Conservation (phyloP, 92 coral and sea anemone species). For the Epizoanthus illoricatus region DNA sequence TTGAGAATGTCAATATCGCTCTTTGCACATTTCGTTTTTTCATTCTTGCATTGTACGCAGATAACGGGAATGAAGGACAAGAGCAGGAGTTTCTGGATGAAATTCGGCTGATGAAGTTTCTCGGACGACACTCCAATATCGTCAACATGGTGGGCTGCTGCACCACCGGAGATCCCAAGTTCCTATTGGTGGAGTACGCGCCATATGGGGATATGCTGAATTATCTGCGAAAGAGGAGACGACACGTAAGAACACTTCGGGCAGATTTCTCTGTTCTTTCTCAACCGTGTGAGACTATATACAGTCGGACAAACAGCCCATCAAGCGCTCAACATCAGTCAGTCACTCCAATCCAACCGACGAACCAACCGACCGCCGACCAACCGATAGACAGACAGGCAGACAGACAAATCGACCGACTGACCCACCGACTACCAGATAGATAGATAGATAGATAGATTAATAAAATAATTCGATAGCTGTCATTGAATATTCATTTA, state of each 20-base stretch:
- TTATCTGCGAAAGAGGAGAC: constrained; percentile 21
- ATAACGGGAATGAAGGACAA: constrained; percentile 14
- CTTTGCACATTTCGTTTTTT: not conserved
- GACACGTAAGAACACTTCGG: not conserved
- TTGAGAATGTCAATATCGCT: not conserved
- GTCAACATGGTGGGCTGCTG: constrained; percentile 23
- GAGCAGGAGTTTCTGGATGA: constrained; percentile 24
- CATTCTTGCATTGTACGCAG: not conserved
- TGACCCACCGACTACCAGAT: no score
- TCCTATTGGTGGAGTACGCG: constrained; percentile 31
- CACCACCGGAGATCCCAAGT: constrained; percentile 29
- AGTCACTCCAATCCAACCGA: no score
- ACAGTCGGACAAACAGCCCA: no score
- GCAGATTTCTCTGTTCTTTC: not conserved
- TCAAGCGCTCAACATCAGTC: no score
- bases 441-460: no score
- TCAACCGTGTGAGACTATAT: no score
- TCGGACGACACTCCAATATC: constrained; percentile 29
- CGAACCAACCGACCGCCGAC: no score
- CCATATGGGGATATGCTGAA: constrained; percentile 20
- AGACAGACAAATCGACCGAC: no score
- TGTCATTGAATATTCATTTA: no score
- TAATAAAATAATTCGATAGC: no score
- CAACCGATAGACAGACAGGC: no score
- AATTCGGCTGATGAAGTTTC: constrained; percentile 25